Conservation (phyloP, 2,888 invertebrate genomes). For the Eudasyphora cyanicolor region DNA sequence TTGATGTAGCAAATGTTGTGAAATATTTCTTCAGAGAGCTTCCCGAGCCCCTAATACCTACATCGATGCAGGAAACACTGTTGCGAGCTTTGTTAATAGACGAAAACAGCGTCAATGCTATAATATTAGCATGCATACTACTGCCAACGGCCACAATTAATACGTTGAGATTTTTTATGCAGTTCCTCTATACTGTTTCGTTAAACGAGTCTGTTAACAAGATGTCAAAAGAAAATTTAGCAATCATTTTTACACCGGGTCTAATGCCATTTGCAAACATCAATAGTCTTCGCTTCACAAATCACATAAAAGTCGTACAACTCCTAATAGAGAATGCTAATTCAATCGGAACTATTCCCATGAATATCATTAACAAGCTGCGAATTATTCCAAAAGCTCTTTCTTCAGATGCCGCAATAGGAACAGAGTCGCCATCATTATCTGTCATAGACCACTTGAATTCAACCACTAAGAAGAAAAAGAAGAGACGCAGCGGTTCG, state of each 20-base stretch:
- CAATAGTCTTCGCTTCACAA: slow-evolving; percentile 84
- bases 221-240: slow-evolving; percentile 91
- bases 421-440: neutral
- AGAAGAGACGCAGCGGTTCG: slow-evolving; percentile 92
- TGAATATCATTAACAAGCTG: slow-evolving; percentile 81
- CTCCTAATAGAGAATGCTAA: slow-evolving; percentile 89
- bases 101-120: slow-evolving; percentile 81
- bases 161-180: slow-evolving; percentile 90
- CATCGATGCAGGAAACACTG: slow-evolving; percentile 86
- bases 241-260: slow-evolving; percentile 92
- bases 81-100: slow-evolving; percentile 84
- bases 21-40: slow-evolving; percentile 92
- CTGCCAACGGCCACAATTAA: slow-evolving; percentile 89
- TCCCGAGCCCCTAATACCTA: slow-evolving; percentile 91
- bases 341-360: slow-evolving; percentile 87
- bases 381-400: slow-evolving; percentile 58
- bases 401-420: neutral
- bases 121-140: slow-evolving; percentile 85
- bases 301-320: slow-evolving; percentile 87
- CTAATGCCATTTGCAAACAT: slow-evolving; percentile 87
- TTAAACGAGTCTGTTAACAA: slow-evolving; percentile 86
- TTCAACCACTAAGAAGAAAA: slow-evolving; percentile 86
- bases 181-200: slow-evolving; percentile 82
- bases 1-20: slow-evolving; percentile 92
- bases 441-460: no score